Conservation (phyloP, 2,113 vertebrate genomes). For the Neodon shergylaensis region DNA sequence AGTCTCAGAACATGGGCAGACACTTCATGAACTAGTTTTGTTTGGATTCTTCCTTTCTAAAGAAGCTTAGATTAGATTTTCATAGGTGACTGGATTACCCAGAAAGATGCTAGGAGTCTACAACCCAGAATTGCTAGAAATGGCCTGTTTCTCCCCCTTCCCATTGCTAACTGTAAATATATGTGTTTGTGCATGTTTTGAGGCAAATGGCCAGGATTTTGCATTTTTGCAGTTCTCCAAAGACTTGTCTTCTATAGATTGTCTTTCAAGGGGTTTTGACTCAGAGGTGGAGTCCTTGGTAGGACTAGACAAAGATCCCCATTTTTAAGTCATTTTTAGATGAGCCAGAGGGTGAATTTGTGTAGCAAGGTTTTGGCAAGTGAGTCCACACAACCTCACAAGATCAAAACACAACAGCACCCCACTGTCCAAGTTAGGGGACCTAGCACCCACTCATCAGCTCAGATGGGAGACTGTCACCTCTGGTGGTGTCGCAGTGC, state of each 20-base stretch:
- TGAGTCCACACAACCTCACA: not conserved
- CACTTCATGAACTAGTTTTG: not conserved
- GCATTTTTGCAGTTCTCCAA: not conserved
- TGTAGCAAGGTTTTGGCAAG: not conserved
- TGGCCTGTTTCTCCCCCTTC: not conserved
- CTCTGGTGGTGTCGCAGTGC: not conserved
- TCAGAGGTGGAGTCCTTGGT: not conserved
- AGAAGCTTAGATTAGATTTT: constrained; percentile 15
- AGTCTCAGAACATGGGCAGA: constrained; percentile 41
- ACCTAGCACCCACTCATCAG: not conserved
- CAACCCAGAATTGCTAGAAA: not conserved
- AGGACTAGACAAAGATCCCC: not conserved
- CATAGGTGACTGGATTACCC: not conserved
- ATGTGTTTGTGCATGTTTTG: not conserved
- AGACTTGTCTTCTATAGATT: not conserved
- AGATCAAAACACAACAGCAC: not conserved
- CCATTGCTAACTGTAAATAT: not conserved
- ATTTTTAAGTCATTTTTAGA: not conserved
- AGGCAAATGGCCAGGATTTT: not conserved
- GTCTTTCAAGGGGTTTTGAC: not conserved
- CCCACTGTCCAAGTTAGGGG: not conserved
- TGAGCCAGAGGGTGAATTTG: not conserved
- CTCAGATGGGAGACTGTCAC: not conserved
- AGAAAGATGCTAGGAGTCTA: not conserved
- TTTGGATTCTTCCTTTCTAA: constrained; percentile 12